Evolutionary conservation across 2,888 invertebrate genomes (phyloP), one percentile per base, ranked within the genome.

Genomic region (Ditylenchus weischeri): DNA sequence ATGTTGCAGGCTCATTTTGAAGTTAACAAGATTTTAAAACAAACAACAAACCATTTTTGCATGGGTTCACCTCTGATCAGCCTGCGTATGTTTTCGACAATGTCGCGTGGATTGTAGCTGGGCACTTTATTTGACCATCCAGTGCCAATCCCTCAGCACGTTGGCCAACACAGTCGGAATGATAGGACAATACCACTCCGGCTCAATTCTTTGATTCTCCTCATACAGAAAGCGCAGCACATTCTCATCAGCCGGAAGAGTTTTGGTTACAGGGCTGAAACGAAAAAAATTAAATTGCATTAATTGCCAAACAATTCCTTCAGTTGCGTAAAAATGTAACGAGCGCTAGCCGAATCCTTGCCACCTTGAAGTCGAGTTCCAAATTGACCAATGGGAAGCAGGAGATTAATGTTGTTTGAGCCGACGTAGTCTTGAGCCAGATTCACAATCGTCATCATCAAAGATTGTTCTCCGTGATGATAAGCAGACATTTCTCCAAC

Each of bases 401-500:
- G 86, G 29, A 98, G 84, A 84, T 98, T 99, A 68, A 98, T 90
- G 83, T 99, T 98, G 85, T 98, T 98, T 18, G 93, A 93, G 11
- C 98, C 98, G 7, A 99, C 92, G 85, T 89, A 99, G 85, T 68
- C 93, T 84, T 99, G 96, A 0, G 98, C 98, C 84, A 98, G 87
- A 84, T 92, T 93, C 51, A 98, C 90, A 78, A 98, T 98, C 0
- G 98, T 98, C 84, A 90, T 88, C n/a, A 92, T 91, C 15, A 99
- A 87, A 0, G 96, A 95, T 73, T 73, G 75, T 70, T 98, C 98
- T 81, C 98, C n/a, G n/a, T 98, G 98, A 87, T 99, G 98, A 84
- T 98, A 98, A 1, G 95, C 94, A 0, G 95, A 94, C n/a, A 90
- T 89, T 85, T 98, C 96, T 0, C 94, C 93, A 2, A 99, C 94